Base-by-base conservation (phyloP, 1,140 invertebrate species). In the Apis cerana region DNA sequence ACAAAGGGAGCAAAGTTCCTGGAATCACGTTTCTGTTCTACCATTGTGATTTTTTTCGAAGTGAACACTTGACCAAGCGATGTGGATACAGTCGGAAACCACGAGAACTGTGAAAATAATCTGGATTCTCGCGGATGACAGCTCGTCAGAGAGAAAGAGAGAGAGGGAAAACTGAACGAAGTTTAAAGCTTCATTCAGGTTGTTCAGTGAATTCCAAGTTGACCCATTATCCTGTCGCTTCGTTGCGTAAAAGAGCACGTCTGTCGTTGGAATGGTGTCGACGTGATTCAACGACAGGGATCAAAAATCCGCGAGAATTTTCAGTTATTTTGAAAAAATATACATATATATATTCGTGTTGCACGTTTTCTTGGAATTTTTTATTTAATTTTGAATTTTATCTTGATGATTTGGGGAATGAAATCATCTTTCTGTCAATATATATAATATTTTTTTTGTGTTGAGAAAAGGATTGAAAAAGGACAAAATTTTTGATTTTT, bases 141-240 rank as follows among this genome's bases (percentile, higher is more conserved):
- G 50, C 48, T 68, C 19, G 19, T 1, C 8, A 23, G 59, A 61
- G 59, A 23, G 59, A 61, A 12, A 23, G n/a, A 62, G 61, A 27
- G 61, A 15, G n/a, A 17, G 50, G 43, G 62, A 15, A 33, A 62
- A 48, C 9, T 27, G 48, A 56, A 54, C 70, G 19, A 70, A 68
- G 77, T 84, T 81, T n/a, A 78, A 43, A 84, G 75, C 58, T 85
- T 83, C 68, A 86, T 81, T 86, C 64, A 67, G 54, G 12, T 52
- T 84, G 78, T 65, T 75, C 83, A 64, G 72, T 87, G 85, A 88
- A 85, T 79, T 80, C 82, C 48, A 75, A 79, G 80, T 82, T 81
- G 79, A 82, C 59, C 50, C 74, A 72, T 87, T 82, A 87, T 80
- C 64, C 65, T 76, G 56, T 43, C 59, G 65, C 61, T 82, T 61